phyloP scores from a whole-genome alignment of 2,888 invertebrate genomes.

The Tinea semifulvella region DNA sequence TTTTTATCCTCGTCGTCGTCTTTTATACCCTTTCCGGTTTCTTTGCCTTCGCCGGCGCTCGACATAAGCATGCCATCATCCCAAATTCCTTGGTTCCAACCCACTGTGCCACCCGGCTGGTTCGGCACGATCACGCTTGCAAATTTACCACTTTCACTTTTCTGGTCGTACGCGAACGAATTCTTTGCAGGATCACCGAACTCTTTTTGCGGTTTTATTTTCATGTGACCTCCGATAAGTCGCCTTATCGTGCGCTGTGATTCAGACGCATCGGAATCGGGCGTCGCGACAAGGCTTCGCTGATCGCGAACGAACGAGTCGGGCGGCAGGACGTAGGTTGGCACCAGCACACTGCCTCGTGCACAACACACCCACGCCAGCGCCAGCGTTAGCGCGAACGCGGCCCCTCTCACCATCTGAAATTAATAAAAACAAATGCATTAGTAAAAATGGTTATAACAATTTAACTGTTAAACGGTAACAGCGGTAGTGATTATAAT shows the following conservation, averaged over 20 bases:
- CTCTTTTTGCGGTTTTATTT: constrained; percentile 53
- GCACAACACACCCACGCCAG: constrained; percentile 50
- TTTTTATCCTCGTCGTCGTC: constrained; percentile 78
- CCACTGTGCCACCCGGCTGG: constrained; percentile 58
- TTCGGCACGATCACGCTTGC: constrained; percentile 45
- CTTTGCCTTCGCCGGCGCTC: constrained; percentile 75
- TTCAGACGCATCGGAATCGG: constrained; percentile 40
- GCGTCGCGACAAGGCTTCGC: constrained; percentile 45
- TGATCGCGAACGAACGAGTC: constrained; percentile 63
- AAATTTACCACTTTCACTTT: constrained; percentile 51
- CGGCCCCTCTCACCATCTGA: constrained; percentile 67
- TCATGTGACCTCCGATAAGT: constrained; percentile 75
- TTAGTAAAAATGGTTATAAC: not conserved
- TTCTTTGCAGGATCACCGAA: constrained; percentile 46
- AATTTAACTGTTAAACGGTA: not conserved
- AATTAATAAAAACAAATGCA: constrained; percentile 39
- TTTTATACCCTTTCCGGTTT: constrained; percentile 43
- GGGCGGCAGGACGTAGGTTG: constrained; percentile 63
- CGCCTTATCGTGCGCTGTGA: constrained; percentile 70
- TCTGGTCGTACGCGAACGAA: constrained; percentile 41
- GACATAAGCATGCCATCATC: constrained; percentile 74
- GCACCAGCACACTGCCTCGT: constrained; percentile 57
- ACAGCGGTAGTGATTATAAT: not conserved
- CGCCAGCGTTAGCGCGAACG: constrained; percentile 55
- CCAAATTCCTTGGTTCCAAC: constrained; percentile 67